Conservation (phyloP, 1,140 invertebrate species). For the Drosophila pruinosa region DNA sequence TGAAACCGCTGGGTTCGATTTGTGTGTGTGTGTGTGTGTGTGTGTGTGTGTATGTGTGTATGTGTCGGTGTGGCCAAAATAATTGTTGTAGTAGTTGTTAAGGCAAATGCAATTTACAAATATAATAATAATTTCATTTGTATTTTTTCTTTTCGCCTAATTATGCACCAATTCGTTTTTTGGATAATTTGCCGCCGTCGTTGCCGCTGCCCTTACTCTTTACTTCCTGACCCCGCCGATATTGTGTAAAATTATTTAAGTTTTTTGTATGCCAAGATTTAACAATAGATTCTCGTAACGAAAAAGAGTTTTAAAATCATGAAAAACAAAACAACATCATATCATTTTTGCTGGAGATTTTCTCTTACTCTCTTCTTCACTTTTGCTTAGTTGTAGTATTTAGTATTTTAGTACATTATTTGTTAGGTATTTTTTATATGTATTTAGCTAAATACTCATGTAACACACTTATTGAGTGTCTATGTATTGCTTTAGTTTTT, state of each 20-base stretch:
- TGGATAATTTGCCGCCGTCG: not conserved
- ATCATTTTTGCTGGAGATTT: not conserved
- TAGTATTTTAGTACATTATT: slow-evolving; percentile 39
- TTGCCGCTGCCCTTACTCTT: slow-evolving; percentile 1
- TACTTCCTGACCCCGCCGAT: not conserved
- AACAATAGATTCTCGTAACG: slow-evolving; percentile 31
- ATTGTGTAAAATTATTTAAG: not conserved
- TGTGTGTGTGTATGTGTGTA: not conserved
- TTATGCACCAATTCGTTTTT: slow-evolving; percentile 66
- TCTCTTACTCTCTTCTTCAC: not conserved
- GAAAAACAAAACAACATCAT: slow-evolving; percentile 1
- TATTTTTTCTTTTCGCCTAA: slow-evolving; percentile 50
- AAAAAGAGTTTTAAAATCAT: not conserved
- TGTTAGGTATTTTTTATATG: slow-evolving; percentile 19
- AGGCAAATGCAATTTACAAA: slow-evolving; percentile 49
- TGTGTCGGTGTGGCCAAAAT: slow-evolving; percentile 1
- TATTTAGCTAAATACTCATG: slow-evolving; percentile 73
- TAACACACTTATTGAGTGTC: slow-evolving; percentile 76
- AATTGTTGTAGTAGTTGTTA: slow-evolving; percentile 50
- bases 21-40: slow-evolving; percentile 16
- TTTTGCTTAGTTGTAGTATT: not conserved
- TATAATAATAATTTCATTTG: slow-evolving; percentile 51
- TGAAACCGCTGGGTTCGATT: slow-evolving; percentile 76
- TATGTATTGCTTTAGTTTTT: slow-evolving; percentile 78
- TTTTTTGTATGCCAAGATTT: slow-evolving; percentile 17